Percentiles rank a stretch among this genome's conserved stretches.
Conservation (phyloP, 1,140 invertebrate genomes). For the Ceratosolen fusciceps region DNA sequence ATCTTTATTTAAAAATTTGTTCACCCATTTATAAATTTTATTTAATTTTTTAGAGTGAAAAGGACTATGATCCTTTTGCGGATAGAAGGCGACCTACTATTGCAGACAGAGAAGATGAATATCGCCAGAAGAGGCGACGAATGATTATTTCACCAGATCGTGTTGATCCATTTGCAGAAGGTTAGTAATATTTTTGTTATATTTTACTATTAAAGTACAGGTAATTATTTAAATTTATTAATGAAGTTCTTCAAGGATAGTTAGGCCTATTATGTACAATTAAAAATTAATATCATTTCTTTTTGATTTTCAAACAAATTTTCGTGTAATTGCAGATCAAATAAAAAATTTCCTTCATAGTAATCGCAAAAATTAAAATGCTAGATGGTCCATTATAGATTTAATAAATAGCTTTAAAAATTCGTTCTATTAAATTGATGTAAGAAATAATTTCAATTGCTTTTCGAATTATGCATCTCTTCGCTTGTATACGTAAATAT, state of each 20-base stretch:
- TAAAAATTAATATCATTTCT: conserved; percentile 4
- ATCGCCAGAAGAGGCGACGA: conserved; percentile 87
- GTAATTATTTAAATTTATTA: conserved; percentile 27
- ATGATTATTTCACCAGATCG: conserved; percentile 97
- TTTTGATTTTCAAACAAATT: neutral
- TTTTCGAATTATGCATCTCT: neutral
- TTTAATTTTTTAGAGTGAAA: conserved; percentile 78
- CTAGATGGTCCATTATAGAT: too few relatives aligned
- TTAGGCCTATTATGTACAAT: conserved; percentile 8
- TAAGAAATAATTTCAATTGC: neutral
- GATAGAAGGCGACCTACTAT: conserved; percentile 92
- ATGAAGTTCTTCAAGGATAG: neutral
- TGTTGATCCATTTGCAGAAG: conserved; percentile 97
- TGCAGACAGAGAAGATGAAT: conserved; percentile 97
- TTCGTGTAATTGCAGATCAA: conserved; percentile 7
- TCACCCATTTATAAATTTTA: neutral
- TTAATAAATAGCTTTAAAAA: too few relatives aligned
- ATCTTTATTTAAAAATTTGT: too few relatives aligned
- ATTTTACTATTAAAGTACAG: conserved; percentile 37
- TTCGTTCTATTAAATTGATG: too few relatives aligned
- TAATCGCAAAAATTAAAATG: too few relatives aligned
- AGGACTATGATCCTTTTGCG: conserved; percentile 97
- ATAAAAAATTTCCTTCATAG: too few relatives aligned
- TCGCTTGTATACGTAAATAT: neutral
- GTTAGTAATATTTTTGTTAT: conserved; percentile 75